Base-by-base conservation (phyloP, 30 jellyfish, hydroid and myxozoan genomes). In the Aurelia sp. region DNA sequence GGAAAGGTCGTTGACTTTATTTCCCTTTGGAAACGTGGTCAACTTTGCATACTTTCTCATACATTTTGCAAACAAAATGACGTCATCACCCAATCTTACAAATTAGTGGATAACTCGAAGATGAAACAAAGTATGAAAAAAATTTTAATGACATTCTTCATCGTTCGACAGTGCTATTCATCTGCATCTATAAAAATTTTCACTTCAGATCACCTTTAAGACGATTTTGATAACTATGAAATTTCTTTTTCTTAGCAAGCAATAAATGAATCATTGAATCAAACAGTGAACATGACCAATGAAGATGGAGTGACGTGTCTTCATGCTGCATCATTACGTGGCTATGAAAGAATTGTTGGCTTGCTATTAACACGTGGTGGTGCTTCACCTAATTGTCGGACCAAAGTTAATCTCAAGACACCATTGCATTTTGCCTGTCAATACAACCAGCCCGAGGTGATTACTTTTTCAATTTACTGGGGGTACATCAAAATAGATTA, bases 341-440 rank as follows among this genome's bases (percentile, higher is more conserved):
- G 99, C 7, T 78, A 72, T 59, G 97, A 94, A 16, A 88, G 90
- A 10, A 89, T 94, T 24, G 97, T 89, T 3, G 71, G 69, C 0
- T 80, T 94, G 88, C 94, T 94, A 78, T 61, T 94, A 31, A 85
- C 60, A 19, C 85, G 69, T 21, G 97, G 97, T 50, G 90, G 90
- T 22, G 99, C 99, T 22, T 68, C 75, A 10, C 86, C 99, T 4
- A 94, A 89, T 62, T 87, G 89, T 58, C 79, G 87, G 20, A 94
- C 97, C 8, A 88, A 78, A 31, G 72, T 76, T 30, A 74, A 65
- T 48, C 63, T 58, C 21, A 92, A 97, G 31, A 88, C 99, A 9
- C 97, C 99, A 24, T 75, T 94, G 75, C 99, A 94, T 72, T 73
- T 94, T 10, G 97, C 99, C 7, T 94, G 97, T 82, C 99, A 94